These are phyloP conservation scores for Bombus difficillimus DNA, from an alignment of 1,140 invertebrate genomes.

Conservation along the genomic window DNA sequence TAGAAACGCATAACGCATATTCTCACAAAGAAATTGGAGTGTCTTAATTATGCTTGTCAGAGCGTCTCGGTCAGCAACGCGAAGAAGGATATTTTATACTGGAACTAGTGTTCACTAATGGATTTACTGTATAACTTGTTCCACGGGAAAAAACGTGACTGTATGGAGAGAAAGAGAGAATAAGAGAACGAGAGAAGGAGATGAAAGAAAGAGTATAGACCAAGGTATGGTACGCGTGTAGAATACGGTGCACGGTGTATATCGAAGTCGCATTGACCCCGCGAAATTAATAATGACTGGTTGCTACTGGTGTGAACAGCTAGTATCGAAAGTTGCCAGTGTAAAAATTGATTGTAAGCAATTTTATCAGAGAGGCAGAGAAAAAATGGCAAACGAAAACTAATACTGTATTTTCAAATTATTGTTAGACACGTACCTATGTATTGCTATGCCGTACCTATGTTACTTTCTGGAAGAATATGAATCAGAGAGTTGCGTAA, in stretches of 20 bases:
- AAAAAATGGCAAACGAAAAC: neutral
- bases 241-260: neutral
- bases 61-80: neutral
- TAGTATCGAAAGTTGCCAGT: neutral
- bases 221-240: neutral
- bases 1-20: neutral
- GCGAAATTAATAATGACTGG: constrained; percentile 7
- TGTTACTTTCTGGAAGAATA: neutral
- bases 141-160: neutral
- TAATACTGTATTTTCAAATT: neutral
- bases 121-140: constrained; percentile 23
- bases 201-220: neutral
- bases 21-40: neutral
- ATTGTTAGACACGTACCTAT: neutral
- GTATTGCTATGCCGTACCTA: no score
- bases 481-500: neutral
- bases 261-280: neutral
- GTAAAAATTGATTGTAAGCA: neutral
- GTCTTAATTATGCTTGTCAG: neutral
- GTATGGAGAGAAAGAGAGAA: neutral
- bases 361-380: neutral
- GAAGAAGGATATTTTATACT: constrained; percentile 9
- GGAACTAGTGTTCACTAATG: neutral
- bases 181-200: neutral
- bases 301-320: no score